Evolutionary conservation across 2,888 invertebrate species (phyloP), one percentile per base, ranked within the genome.

Genomic region (Phengaris alcon): DNA sequence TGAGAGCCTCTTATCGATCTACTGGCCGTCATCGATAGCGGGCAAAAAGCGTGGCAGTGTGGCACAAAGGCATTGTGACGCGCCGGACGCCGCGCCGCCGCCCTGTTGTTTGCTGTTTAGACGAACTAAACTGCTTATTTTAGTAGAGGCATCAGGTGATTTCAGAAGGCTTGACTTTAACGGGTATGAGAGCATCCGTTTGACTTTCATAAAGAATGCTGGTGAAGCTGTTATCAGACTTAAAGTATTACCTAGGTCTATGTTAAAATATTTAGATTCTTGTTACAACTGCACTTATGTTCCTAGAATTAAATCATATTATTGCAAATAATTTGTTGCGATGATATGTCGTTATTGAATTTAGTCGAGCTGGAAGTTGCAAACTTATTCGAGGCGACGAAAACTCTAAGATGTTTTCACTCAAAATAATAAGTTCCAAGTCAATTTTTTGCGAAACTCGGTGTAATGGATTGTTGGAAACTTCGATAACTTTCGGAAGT

Each of bases 381-480:
- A 82, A 88, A 89, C 85, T 90, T 86, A 85, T 82, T 81, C 81
- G 82, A 84, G 87, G 86, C 90, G 88, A 85, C 87, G 84, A 87
- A 64, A 89, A 89, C 88, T 89, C 86, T 82, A 84, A 87, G 89
- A 89, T 90, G 88, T 91, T 93, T 92, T 91, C 90, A 87, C 90
- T 92, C 89, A 91, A 92, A 91, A 93, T 92, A 93, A 93, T 92
- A 93, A 92, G 89, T 91, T 90, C 87, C 86, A 87, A 91, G 89
- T 89, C 83, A 89, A 87, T 91, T 92, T 93, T 92, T 92, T 90
- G 87, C 89, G 86, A 90, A 91, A 92, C 90, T 90, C 88, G 87
- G 91, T 91, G 92, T 93, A 92, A 93, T 93, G 91, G 93, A 91
- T 93, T 93, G 92, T 92, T 90, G 90, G 88, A 81, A 91, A 92